Percentiles rank a stretch among this genome's conserved stretches.
Evolutionary conservation across 2,797 vertebrate species (phyloP).

Genomic region (Sylvia borin): DNA sequence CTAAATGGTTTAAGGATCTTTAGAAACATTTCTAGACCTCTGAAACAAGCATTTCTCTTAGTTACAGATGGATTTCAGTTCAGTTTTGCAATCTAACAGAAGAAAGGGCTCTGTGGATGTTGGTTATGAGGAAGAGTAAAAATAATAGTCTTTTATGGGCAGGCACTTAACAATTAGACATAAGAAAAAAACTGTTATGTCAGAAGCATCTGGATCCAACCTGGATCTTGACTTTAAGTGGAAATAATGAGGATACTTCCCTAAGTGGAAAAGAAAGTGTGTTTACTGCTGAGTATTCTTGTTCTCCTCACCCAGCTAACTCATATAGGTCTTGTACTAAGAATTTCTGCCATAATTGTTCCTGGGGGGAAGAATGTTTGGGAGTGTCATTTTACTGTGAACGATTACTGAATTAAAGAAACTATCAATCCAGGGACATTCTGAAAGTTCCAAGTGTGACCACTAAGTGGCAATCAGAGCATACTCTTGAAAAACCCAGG

Average conservation of each 20-base stretch:
- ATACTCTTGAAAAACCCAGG: not conserved
- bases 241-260: not conserved
- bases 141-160: not conserved
- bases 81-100: not conserved
- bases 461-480: not conserved
- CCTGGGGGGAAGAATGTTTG: not conserved
- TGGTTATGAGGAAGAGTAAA: not conserved
- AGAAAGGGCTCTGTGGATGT: not conserved
- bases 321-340: not conserved
- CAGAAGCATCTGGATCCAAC: not conserved
- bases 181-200: accelerated
- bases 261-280: not conserved
- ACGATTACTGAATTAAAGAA: not conserved
- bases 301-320: not conserved
- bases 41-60: not conserved
- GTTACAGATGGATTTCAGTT: not conserved
- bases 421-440: not conserved
- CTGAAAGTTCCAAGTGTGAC: not conserved
- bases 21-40: not conserved
- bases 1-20: not conserved
- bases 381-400: not conserved
- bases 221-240: not conserved
- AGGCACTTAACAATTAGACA: not conserved
- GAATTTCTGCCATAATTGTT: not conserved
- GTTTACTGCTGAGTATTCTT: not conserved